A percentile compares a stretch with the other conserved stretches of the same genome.
These are phyloP conservation scores for Macrobrachium nipponense DNA, from an alignment of 1,140 invertebrate genomes.

Conservation along the genomic window DNA sequence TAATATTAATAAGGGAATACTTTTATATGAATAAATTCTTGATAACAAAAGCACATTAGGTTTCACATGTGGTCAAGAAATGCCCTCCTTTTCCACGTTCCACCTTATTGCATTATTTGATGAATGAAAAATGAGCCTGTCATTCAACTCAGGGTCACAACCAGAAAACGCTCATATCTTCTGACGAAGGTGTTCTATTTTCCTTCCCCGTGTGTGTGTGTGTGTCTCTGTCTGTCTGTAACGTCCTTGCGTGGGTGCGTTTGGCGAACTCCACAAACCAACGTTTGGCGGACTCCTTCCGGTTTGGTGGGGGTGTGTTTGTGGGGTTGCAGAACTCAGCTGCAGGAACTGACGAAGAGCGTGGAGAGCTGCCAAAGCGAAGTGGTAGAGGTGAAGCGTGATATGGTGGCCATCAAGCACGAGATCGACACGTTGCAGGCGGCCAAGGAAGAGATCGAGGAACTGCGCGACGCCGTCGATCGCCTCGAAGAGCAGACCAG, in stretches of 20 bases:
- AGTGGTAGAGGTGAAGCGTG: constrained; percentile 88
- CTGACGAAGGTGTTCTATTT: too few species aligned
- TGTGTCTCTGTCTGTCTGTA: constrained; percentile 22
- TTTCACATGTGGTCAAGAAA: too few species aligned
- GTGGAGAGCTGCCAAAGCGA: constrained; percentile 94
- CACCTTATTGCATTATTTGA: too few species aligned
- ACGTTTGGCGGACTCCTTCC: neutral
- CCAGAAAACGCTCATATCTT: too few species aligned
- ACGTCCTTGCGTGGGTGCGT: neutral
- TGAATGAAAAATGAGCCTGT: too few species aligned
- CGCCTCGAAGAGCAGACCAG: constrained; percentile 89
- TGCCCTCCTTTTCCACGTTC: too few species aligned
- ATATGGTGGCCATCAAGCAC: constrained; percentile 93
- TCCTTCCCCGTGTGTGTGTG: constrained; percentile 2
- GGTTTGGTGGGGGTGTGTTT: neutral
- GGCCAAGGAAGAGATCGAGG: constrained; percentile 93
- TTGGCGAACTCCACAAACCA: neutral
- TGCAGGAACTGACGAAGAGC: constrained; percentile 91
- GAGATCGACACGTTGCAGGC: constrained; percentile 92
- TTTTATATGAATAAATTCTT: too few species aligned
- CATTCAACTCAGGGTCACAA: too few species aligned
- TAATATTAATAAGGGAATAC: too few species aligned
- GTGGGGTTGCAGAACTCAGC: constrained; percentile 76
- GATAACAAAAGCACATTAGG: too few species aligned
- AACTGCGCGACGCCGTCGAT: constrained; percentile 89